These are phyloP conservation scores for Acrocyrtus sp. DNA, from an alignment of 2,888 invertebrate species.

Conservation along the genomic window DNA sequence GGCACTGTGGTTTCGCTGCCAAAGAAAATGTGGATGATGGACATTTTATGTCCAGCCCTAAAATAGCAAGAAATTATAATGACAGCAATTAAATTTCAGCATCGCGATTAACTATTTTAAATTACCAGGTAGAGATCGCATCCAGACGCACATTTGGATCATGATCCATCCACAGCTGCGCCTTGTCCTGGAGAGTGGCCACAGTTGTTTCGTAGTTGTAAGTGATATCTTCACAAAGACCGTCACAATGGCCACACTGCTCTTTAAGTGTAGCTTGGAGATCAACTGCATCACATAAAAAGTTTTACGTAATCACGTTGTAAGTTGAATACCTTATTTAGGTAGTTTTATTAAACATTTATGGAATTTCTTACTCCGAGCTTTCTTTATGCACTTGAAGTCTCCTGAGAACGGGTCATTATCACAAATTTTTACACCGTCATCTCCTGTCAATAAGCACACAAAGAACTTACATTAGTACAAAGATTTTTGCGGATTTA, in stretches of 20 bases:
- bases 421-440: slow-evolving; percentile 26
- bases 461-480: too few species aligned
- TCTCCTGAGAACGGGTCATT: slow-evolving; percentile 15
- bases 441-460: too few species aligned
- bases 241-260: slow-evolving; percentile 36
- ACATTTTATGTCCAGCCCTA: slow-evolving; percentile 25
- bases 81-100: too few species aligned
- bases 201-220: slow-evolving; percentile 46
- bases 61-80: background rate
- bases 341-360: too few species aligned
- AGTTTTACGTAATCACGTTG: too few species aligned
- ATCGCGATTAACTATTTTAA: too few species aligned
- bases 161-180: slow-evolving; percentile 20
- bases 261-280: slow-evolving; percentile 4
- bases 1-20: slow-evolving; percentile 26
- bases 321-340: too few species aligned
- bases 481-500: background rate
- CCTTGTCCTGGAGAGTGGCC: slow-evolving; percentile 15
- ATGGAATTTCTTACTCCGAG: slow-evolving; percentile 11
- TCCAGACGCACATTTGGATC: background rate
- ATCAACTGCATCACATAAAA: slow-evolving; percentile 3
- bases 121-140: background rate
- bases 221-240: slow-evolving; percentile 37
- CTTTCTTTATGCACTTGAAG: background rate
- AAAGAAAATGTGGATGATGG: slow-evolving; percentile 33